Evolutionary conservation across 2,113 vertebrate genomes (phyloP).

Genomic region (Hippopotamus amphibius): DNA sequence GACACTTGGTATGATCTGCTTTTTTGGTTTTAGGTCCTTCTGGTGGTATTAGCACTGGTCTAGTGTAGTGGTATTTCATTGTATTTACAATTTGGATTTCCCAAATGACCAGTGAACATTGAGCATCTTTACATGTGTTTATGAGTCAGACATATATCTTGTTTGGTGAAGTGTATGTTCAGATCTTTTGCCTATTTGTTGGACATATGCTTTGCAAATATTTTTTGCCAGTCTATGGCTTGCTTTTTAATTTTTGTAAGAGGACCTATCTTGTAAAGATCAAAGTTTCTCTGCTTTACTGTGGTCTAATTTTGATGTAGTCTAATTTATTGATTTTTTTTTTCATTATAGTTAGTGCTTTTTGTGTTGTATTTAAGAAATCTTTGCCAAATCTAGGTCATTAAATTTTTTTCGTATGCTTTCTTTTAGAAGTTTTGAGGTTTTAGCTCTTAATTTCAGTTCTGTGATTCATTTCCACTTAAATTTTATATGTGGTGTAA

Average conservation of each 20-base stretch:
- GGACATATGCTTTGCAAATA: not conserved
- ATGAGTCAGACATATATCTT: not conserved
- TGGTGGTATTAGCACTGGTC: not conserved
- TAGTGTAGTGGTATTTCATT: not conserved
- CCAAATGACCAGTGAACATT: not conserved
- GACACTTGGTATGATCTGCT: not conserved
- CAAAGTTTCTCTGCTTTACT: not conserved
- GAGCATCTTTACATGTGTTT: not conserved
- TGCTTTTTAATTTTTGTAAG: not conserved
- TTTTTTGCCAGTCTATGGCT: not conserved
- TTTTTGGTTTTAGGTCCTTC: not conserved
- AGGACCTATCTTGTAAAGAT: not conserved
- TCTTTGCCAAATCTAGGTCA: not conserved
- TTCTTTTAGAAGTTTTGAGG: not conserved
- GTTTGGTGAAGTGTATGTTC: not conserved
- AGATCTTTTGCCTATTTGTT: not conserved
- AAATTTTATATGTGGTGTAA: not conserved
- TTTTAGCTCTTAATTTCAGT: conserved; percentile 25
- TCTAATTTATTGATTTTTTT: not conserved
- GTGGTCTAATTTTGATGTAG: not conserved
- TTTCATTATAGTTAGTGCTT: conserved; percentile 17
- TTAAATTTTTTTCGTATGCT: not conserved
- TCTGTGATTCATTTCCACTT: not conserved
- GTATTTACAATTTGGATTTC: conserved; percentile 1
- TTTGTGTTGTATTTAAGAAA: conserved; percentile 12